Evolutionary conservation across 1,140 invertebrate species (phyloP), one percentile per base, ranked within the genome.

Genomic region (Vollenhovia emeryi): DNA sequence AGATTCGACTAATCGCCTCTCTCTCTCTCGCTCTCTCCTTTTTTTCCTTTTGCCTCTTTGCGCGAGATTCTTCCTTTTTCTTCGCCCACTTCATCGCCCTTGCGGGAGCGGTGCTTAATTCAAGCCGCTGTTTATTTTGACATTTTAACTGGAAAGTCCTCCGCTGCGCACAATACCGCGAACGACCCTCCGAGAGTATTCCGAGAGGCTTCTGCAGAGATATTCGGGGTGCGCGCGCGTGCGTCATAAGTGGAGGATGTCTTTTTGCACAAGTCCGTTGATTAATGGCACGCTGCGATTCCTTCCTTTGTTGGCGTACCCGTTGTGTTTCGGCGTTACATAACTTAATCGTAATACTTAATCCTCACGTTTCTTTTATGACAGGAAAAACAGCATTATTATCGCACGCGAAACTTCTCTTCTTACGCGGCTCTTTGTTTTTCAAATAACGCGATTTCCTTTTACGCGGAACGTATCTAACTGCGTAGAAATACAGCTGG

Each of bases 111-210:
- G 60, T 85, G 86, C 88, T 89, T 90, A 90, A 90, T 89, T 90
- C 89, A 87, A 86, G 78, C 83, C 45, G 75, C 79, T 76, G 85
- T 90, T 89, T 90, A 87, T 90, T 90, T 90, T 80, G 59, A 80
- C 84, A 79, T 89, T 75, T 89, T 89, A 89, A 84, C 88, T 88
- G 88, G 87, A 75, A 89, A 89, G 73, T 86, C 60, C 88, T 83
- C 76, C 36, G 27, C 78, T 84, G 78, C 78, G 78, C 84, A 82
- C 84, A 86, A 89, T 84, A 86, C 84, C 48, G 76, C 87, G 64
- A 88, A 86, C 69, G 84, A 88, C 64, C 57, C 87, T 66, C 71
- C 55, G 21, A 87, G 52, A 55, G 55, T 84, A 85, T 86, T 87
- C 86, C 73, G 43, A 45, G 62, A 69, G 80, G 30, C 69, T 52